Percentiles rank a stretch among this genome's conserved stretches.
These are phyloP conservation scores for Chromis chromis DNA, from an alignment of 2,797 vertebrate species.

Conservation along the genomic window DNA sequence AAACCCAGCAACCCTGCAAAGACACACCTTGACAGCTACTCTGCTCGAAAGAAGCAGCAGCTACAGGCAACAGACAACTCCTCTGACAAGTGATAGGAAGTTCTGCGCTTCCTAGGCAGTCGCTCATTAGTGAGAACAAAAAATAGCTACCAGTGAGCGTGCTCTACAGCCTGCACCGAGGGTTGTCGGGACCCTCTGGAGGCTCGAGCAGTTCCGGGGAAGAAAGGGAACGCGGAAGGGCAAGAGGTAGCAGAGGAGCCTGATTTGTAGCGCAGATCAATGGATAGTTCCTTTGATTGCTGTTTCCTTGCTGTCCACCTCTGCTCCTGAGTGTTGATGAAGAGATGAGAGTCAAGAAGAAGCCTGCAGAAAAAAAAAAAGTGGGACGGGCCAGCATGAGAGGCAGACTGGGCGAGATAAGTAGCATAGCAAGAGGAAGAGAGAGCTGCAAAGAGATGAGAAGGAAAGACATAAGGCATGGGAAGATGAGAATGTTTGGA, in stretches of 20 bases:
- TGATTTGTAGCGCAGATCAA: constrained; percentile 45
- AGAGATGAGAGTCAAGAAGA: constrained; percentile 10
- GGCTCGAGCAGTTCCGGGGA: constrained; percentile 18
- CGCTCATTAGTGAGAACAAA: constrained; percentile 64
- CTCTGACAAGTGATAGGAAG: constrained; percentile 63
- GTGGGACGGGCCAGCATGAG: constrained; percentile 12
- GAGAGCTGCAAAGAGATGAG: constrained; percentile 28
- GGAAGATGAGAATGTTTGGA: constrained; percentile 1
- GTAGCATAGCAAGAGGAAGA: background rate
- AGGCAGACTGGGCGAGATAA: constrained; percentile 33
- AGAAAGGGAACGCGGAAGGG: constrained; percentile 29
- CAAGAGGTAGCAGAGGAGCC: constrained; percentile 5
- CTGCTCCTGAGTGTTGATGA: constrained; percentile 28
- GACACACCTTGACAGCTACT: constrained; percentile 65
- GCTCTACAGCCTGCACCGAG: constrained; percentile 15
- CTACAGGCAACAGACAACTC: constrained; percentile 46
- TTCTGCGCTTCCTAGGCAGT: constrained; percentile 36
- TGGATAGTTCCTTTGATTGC: constrained; percentile 35
- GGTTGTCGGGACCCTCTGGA: constrained; percentile 27
- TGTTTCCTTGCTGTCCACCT: constrained; percentile 22
- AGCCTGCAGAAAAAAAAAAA: background rate
- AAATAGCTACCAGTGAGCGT: constrained; percentile 49
- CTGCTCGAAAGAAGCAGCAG: constrained; percentile 15
- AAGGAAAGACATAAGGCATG: constrained; percentile 1
- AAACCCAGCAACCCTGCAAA: constrained; percentile 10